A percentile compares a stretch with the other conserved stretches of the same genome.
phyloP scores from a whole-genome alignment of 2,888 invertebrate genomes.

The Rhagonycha lutea region DNA sequence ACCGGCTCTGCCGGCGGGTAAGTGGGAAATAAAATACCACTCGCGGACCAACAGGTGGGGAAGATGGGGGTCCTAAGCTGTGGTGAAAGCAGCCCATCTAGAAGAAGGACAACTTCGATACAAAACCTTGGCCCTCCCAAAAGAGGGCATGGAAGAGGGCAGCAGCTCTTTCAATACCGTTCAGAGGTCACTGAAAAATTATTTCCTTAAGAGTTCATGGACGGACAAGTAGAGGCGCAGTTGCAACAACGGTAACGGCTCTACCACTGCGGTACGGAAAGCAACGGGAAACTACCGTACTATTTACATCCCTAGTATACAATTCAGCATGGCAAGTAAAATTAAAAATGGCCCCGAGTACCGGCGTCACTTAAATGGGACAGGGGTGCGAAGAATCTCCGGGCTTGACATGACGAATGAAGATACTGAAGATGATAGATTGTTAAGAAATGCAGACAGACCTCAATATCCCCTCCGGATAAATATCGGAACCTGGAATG shows the following conservation, averaged over 20 bases:
- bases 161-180: background rate
- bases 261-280: conserved; percentile 3
- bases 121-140: too few relatives aligned
- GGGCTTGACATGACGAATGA: background rate
- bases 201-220: too few relatives aligned
- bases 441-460: background rate
- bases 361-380: conserved; percentile 14
- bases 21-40: too few relatives aligned
- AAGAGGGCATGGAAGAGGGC: background rate
- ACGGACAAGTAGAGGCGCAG: background rate
- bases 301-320: conserved; percentile 1
- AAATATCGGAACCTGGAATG: conserved; percentile 24
- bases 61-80: too few relatives aligned
- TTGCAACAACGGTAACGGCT: background rate
- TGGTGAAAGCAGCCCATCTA: too few relatives aligned
- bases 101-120: too few relatives aligned
- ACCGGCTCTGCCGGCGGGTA: too few relatives aligned
- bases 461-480: background rate
- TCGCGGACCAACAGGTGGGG: too few relatives aligned
- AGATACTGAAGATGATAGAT: background rate
- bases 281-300: conserved; percentile 8
- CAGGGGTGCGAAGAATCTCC: conserved; percentile 15
- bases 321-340: background rate
- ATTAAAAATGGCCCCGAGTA: conserved; percentile 6
- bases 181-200: background rate